Percentiles rank a stretch among this genome's conserved stretches.
Evolutionary conservation across 2,888 invertebrate genomes (phyloP).

Genomic region (Calameuta pallipes): DNA sequence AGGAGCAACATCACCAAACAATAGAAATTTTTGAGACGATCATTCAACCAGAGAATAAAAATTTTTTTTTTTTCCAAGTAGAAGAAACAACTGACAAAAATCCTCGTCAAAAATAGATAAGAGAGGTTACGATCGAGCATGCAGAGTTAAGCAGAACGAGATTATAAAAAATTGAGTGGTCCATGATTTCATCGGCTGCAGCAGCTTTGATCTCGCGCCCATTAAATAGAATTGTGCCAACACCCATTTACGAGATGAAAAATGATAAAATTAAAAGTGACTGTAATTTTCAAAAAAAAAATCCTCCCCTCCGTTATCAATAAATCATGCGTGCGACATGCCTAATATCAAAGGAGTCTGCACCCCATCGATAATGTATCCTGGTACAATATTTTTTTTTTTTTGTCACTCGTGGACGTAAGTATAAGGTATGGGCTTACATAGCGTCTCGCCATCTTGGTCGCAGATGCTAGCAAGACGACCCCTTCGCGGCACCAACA

Average conservation of each 20-base stretch:
- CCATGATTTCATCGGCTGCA: neutral
- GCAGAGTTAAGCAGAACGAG: neutral
- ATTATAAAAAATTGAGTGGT: neutral
- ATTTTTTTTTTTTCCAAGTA: neutral
- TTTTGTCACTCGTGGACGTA: constrained; percentile 3
- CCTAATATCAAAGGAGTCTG: neutral
- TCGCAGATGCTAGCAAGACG: constrained; percentile 74
- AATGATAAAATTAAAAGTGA: no score
- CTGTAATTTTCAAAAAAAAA: neutral
- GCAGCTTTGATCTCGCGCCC: neutral
- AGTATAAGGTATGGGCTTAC: constrained; percentile 69
- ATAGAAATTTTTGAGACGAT: neutral
- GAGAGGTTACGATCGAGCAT: neutral
- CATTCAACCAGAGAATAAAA: neutral
- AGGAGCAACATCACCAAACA: neutral
- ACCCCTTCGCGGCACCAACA: constrained; percentile 63
- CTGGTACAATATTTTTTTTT: neutral
- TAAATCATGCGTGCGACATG: neutral
- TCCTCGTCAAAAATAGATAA: neutral
- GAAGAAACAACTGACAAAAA: neutral
- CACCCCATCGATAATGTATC: neutral
- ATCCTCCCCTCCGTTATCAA: neutral
- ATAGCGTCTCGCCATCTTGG: constrained; percentile 75
- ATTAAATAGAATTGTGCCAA: neutral
- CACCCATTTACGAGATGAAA: no score